These are phyloP conservation scores for Aphyosemion australe DNA, from an alignment of 2,113 vertebrate genomes.

Conservation along the genomic window DNA sequence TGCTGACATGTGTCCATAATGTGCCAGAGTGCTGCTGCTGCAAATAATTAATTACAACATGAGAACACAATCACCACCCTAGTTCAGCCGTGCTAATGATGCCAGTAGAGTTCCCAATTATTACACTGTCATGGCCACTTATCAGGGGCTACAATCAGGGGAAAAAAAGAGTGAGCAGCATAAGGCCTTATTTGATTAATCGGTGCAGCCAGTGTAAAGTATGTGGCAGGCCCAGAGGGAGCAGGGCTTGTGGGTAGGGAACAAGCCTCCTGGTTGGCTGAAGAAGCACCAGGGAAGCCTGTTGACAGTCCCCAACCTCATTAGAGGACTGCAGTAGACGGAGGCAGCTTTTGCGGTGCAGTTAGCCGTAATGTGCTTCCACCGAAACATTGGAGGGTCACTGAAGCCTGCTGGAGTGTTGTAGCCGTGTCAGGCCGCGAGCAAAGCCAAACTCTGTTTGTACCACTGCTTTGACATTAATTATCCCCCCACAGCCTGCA, in stretches of 20 bases:
- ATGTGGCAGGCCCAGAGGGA: slow-evolving; percentile 64
- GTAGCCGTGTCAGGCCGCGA: slow-evolving; percentile 61
- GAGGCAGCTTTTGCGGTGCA: slow-evolving; percentile 66
- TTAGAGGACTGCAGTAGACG: slow-evolving; percentile 71
- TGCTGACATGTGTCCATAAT: slow-evolving; percentile 23
- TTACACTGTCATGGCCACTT: slow-evolving; percentile 55
- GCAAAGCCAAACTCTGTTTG: slow-evolving; percentile 54
- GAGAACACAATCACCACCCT: slow-evolving; percentile 40
- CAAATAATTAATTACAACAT: slow-evolving; percentile 59
- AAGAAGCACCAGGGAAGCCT: slow-evolving; percentile 50
- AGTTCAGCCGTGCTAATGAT: slow-evolving; percentile 63
- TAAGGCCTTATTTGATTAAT: slow-evolving; percentile 76
- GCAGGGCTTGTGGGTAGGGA: slow-evolving; percentile 39
- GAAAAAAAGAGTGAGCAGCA: slow-evolving; percentile 53
- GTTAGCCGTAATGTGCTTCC: slow-evolving; percentile 77
- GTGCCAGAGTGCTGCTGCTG: slow-evolving; percentile 21
- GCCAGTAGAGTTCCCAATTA: slow-evolving; percentile 60
- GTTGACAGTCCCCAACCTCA: slow-evolving; percentile 82
- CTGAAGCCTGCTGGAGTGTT: slow-evolving; percentile 66
- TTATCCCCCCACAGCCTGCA: slow-evolving; percentile 67
- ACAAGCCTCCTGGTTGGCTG: slow-evolving; percentile 43
- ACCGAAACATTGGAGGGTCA: slow-evolving; percentile 60
- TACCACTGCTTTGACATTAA: slow-evolving; percentile 78
- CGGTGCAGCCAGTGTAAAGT: slow-evolving; percentile 70
- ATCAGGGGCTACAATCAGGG: slow-evolving; percentile 46